Base-by-base conservation (phyloP, 2,888 invertebrate genomes). In the Plagodis dolabraria region DNA sequence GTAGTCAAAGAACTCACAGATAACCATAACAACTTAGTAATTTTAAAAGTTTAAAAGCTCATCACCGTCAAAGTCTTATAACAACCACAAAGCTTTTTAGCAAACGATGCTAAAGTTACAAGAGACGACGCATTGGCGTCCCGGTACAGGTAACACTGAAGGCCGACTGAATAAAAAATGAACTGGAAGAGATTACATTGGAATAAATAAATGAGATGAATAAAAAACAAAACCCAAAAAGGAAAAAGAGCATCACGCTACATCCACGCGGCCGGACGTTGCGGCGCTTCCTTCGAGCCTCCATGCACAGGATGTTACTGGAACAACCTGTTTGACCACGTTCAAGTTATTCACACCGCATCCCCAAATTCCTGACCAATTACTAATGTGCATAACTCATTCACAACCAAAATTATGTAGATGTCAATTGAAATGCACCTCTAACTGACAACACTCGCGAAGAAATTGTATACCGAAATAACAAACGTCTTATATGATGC, bases 141-240 rank as follows among this genome's bases (percentile, higher is more conserved):
- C 86, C 83, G 74, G 82, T 90, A 87, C 92, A 93, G 91, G 92
- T 92, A 93, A 88, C 82, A 89, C 91, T 90, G 88, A 92, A 92
- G 91, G 91, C 88, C 89, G 90, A 93, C 89, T 93, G 92, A 91
- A 92, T 91, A 93, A 92, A 92, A 93, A 93, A 90, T 86, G 85
- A 90, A 85, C 88, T 91, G 90, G 91, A 90, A 87, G 89, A 92
- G 91, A 93, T 93, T 93, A 93, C 93, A 92, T 92, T 89, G 93
- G 93, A 93, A 93, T 92, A 93, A 92, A 93, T 92, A 93, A 93
- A 93, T 92, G 92, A 92, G 92, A 92, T 90, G 91, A 92, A 93
- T 92, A 91, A 92, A 92, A 92, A 91, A 87, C 83, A 87, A 83
- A 83, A 86, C 84, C 87, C 74, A 89, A 89, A 60, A 89, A 86